phyloP scores from a whole-genome alignment of 2,113 vertebrate species.

The Camelus bactrianus region DNA sequence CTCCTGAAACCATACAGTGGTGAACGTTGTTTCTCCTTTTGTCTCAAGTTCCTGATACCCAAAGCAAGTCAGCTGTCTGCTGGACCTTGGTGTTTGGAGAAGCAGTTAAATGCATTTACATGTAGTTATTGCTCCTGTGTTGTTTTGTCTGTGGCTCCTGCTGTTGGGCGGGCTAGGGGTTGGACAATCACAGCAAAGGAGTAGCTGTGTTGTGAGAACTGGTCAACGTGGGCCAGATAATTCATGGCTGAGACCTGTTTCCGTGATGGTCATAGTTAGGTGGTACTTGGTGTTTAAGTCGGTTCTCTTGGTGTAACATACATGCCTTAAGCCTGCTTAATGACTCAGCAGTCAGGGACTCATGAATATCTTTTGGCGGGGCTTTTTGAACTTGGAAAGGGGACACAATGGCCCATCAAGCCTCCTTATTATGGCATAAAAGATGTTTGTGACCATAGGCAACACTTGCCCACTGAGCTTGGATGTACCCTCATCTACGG shows the following conservation, averaged over 20 bases:
- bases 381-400: conserved; percentile 67
- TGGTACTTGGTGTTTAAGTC: conserved; percentile 87
- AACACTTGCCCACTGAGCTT: neutral
- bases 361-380: conserved; percentile 83
- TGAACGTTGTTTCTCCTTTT: conserved; percentile 24
- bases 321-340: conserved; percentile 86
- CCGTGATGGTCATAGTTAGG: conserved; percentile 87
- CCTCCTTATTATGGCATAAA: conserved; percentile 70
- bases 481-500: neutral
- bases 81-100: conserved; percentile 7
- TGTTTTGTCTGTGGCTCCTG: conserved; percentile 75
- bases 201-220: conserved; percentile 87
- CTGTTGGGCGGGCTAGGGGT: conserved; percentile 80
- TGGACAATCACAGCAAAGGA: conserved; percentile 89
- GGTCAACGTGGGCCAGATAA: conserved; percentile 87
- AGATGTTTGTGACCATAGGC: conserved; percentile 47
- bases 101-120: conserved; percentile 70
- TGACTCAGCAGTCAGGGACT: conserved; percentile 88
- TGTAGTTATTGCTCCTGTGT: conserved; percentile 74
- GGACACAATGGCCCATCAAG: conserved; percentile 62
- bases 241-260: conserved; percentile 85
- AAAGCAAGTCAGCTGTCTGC: conserved; percentile 16
- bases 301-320: conserved; percentile 88
- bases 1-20: neutral
- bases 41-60: conserved; percentile 20